phyloP scores from a whole-genome alignment of 2,888 invertebrate species.

The Chesias legatella region DNA sequence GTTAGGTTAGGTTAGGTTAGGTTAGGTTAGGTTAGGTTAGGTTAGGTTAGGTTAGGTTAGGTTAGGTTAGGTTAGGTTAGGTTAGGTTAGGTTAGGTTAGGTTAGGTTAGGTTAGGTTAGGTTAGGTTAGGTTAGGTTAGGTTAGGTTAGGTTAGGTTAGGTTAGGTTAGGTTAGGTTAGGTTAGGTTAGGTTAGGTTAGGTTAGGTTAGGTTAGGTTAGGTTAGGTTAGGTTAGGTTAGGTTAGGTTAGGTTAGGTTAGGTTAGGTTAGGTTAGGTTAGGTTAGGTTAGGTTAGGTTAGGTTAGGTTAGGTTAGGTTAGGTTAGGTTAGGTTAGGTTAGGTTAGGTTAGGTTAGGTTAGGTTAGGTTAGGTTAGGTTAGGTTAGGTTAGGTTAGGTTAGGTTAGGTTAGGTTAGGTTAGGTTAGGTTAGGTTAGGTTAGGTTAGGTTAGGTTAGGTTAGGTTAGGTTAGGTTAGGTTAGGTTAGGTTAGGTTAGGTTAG shows the following conservation, averaged over 20 bases:
- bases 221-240: conserved; percentile 27
- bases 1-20: conserved; percentile 9
- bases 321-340: conserved; percentile 23
- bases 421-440: conserved; percentile 25
- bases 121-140: conserved; percentile 15
- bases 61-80: not conserved
- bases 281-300: conserved; percentile 30
- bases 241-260: conserved; percentile 25
- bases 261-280: conserved; percentile 29
- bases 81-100: conserved; percentile 9
- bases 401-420: conserved; percentile 23
- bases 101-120: conserved; percentile 14
- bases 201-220: conserved; percentile 23
- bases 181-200: conserved; percentile 24
- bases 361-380: conserved; percentile 23
- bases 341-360: conserved; percentile 24
- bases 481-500: conserved; percentile 17
- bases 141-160: conserved; percentile 20
- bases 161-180: conserved; percentile 17
- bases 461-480: conserved; percentile 9
- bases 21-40: conserved; percentile 1
- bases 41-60: conserved; percentile 1
- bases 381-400: conserved; percentile 20
- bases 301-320: conserved; percentile 28
- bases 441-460: conserved; percentile 22